Conservation (phyloP, 2,113 vertebrate genomes). For the Ornithorhynchus anatinus region DNA sequence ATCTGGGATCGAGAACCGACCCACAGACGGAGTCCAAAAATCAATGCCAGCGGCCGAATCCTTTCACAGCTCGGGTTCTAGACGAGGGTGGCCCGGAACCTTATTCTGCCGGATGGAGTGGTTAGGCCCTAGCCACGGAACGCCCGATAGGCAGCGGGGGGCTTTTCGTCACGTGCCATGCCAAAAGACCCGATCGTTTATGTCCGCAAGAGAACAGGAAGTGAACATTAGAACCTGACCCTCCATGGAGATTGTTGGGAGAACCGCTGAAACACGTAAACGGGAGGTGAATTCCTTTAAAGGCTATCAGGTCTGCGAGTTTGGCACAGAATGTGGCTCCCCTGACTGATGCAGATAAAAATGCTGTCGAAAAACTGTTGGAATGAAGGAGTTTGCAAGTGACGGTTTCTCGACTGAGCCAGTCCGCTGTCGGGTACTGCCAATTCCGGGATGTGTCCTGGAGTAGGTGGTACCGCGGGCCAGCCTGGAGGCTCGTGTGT, state of each 20-base stretch:
- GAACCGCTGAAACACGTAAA: not conserved
- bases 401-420: not conserved
- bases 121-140: conserved; percentile 21
- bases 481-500: conserved; percentile 1
- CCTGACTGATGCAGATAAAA: conserved; percentile 2
- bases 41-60: not conserved
- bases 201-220: not conserved
- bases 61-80: not conserved
- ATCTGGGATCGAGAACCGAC: conserved; percentile 26
- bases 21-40: conserved; percentile 30
- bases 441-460: not conserved
- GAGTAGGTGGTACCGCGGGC: conserved; percentile 19
- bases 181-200: not conserved
- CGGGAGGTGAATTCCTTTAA: not conserved
- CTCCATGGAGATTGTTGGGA: conserved; percentile 4
- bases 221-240: not conserved
- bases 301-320: not conserved
- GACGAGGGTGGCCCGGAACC: conserved; percentile 2
- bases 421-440: not conserved
- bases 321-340: conserved; percentile 30
- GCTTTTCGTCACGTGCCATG: not conserved
- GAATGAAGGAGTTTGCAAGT: not conserved
- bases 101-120: not conserved
- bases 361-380: not conserved
- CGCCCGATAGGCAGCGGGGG: not conserved